Base-by-base conservation (phyloP, 2,888 invertebrate genomes). In the Erpobdella octoculata region DNA sequence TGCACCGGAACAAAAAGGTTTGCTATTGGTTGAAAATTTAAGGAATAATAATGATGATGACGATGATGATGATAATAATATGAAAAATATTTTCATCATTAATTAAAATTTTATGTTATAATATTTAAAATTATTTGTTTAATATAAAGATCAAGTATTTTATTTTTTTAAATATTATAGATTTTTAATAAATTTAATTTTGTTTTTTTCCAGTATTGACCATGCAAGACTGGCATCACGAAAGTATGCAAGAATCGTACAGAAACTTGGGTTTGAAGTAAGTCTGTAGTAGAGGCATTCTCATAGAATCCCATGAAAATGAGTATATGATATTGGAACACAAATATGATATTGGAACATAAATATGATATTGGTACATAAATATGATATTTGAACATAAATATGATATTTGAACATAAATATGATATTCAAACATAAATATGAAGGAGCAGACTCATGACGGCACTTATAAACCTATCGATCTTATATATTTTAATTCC, bases 221-320 rank as follows among this genome's bases (percentile, higher is more conserved):
- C 88, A 89, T 79, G 90, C 90, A 1, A 85, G 89, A 75, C 83
- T 91, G 66, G 91, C 91, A 21, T 90, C 91, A 0, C 84, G 90
- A 78, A 91, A 91, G n/a, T 91, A 90, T 83, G 90, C 90, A 15
- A 84, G 90, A 77, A 91, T 91, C 78, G 89, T 91, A 62, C 91
- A 91, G 80, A 91, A 91, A 79, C 84, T 91, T 18, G 90, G 90
- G 41, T 91, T 91, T 83, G 86, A 88, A 88, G n/a, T n/a, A n/a
- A n/a, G n/a, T n/a, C n/a, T n/a, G n/a, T n/a, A n/a, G n/a, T n/a
- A n/a, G n/a, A n/a, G n/a, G n/a, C n/a, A n/a, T n/a, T n/a, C n/a
- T n/a, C n/a, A n/a, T n/a, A n/a, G n/a, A n/a, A n/a, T n/a, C n/a
- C n/a, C n/a, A n/a, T n/a, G n/a, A n/a, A n/a, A n/a, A n/a, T n/a